Evolutionary conservation across 2,888 invertebrate species (phyloP), one percentile per base, ranked within the genome.

Genomic region (Lumbricus terrestris): DNA sequence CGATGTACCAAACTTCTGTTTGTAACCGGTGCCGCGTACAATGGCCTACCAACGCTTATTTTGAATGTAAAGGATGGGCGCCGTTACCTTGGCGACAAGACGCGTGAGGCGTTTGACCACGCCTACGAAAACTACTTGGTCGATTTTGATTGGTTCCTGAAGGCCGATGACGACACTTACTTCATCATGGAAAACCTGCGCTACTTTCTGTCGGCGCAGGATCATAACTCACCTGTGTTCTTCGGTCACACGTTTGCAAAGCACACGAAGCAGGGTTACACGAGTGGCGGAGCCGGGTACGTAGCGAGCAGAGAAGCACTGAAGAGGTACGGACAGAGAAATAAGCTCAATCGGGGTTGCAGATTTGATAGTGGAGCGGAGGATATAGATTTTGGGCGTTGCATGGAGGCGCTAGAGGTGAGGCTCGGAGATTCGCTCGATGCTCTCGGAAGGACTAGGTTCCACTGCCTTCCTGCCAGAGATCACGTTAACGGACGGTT

Each of bases 61-160:
- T 33, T 83, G 16, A 35, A 83, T 20, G 34, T 83, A 13, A 83
- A 13, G 34, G 83, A 83, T 33, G 83, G 83, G 20, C 83, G 83
- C 33, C 0, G 20, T 34, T 4, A 83, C 34, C 83, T 83, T 33
- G 33, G 33, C 15, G 33, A 83, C 16, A 83, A 83, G 34, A 83
- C 83, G 20, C 34, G 34, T 35, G 83, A 33, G 33, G 20, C 83
- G 33, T 83, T 83, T 35, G 34, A 83, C 33, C 33, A 83, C 33
- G 83, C 34, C 33, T 83, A 34, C 11, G 83, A 33, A 20, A 15
- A 83, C 83, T 83, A 83, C 20, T 34, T 83, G 83, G 83, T 15
- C 33, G 83, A 83, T 15, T 83, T 97, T 1, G 99, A 99, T 95
- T 99, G 98, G 98, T 99, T 99, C 95, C 96, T 99, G 93, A 99